A percentile compares a stretch with the other conserved stretches of the same genome.
phyloP scores from a whole-genome alignment of 2,113 vertebrate species.

The Antigone vipio region DNA sequence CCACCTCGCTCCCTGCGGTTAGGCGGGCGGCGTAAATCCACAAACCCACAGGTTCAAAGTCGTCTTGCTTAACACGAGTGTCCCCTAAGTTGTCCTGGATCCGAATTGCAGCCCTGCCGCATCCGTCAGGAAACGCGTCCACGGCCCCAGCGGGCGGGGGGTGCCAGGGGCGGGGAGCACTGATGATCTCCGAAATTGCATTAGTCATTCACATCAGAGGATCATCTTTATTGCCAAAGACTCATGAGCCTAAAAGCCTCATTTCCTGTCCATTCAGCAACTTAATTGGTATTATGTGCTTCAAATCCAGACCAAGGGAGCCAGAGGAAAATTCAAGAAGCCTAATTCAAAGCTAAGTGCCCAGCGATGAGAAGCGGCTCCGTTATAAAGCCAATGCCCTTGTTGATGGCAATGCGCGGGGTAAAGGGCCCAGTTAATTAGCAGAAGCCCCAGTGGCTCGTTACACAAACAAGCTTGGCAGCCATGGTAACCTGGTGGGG shows the following conservation, averaged over 20 bases:
- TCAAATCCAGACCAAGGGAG: neutral
- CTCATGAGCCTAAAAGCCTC: neutral
- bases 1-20: rapidly evolving
- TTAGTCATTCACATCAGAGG: neutral
- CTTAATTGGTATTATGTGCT: neutral
- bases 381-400: neutral
- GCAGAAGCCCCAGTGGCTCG: neutral
- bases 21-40: too few species aligned
- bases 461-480: neutral
- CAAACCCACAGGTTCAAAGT: neutral
- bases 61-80: neutral
- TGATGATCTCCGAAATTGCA: neutral
- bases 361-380: neutral
- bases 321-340: neutral
- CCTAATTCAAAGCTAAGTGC: neutral
- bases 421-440: neutral
- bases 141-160: neutral
- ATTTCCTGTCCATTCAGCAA: neutral
- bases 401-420: rapidly evolving
- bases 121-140: neutral
- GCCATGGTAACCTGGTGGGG: neutral
- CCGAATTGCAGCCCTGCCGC: rapidly evolving
- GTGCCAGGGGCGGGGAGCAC: neutral
- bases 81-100: neutral
- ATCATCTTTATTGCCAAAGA: neutral